These are phyloP conservation scores for Panonychus citri DNA, from an alignment of 1,140 invertebrate species.

Conservation along the genomic window DNA sequence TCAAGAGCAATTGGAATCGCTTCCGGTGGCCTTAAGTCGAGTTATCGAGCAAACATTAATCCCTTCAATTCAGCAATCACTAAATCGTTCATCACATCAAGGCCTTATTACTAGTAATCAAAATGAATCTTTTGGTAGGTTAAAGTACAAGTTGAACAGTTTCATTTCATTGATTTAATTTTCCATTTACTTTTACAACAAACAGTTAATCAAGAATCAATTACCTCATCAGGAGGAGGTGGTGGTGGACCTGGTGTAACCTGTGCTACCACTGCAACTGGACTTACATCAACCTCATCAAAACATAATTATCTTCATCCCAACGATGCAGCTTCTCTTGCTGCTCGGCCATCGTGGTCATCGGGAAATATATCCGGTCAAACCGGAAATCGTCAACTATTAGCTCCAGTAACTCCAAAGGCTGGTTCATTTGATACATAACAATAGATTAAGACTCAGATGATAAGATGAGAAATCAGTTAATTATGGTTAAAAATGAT, in stretches of 20 bases:
- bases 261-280: neutral
- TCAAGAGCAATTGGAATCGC: constrained; percentile 15
- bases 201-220: neutral
- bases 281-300: neutral
- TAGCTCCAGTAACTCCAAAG: neutral
- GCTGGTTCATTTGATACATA: constrained; percentile 3
- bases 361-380: constrained; percentile 8
- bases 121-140: too few relatives aligned
- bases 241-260: neutral
- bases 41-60: constrained; percentile 1
- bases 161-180: neutral
- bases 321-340: constrained; percentile 15
- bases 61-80: neutral
- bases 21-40: constrained; percentile 12
- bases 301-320: constrained; percentile 12
- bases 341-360: constrained; percentile 14
- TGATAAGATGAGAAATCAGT: too few relatives aligned
- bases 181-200: too few relatives aligned
- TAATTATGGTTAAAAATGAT: too few relatives aligned
- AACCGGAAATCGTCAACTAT: neutral
- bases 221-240: neutral
- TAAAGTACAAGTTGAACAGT: neutral
- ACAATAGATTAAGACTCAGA: too few relatives aligned
- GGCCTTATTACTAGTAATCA: neutral
- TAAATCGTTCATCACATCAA: constrained; percentile 1